Percentiles rank a stretch among this genome's conserved stretches.
phyloP scores from a whole-genome alignment of 2,113 vertebrate species.

The Triplophysa rosa region DNA sequence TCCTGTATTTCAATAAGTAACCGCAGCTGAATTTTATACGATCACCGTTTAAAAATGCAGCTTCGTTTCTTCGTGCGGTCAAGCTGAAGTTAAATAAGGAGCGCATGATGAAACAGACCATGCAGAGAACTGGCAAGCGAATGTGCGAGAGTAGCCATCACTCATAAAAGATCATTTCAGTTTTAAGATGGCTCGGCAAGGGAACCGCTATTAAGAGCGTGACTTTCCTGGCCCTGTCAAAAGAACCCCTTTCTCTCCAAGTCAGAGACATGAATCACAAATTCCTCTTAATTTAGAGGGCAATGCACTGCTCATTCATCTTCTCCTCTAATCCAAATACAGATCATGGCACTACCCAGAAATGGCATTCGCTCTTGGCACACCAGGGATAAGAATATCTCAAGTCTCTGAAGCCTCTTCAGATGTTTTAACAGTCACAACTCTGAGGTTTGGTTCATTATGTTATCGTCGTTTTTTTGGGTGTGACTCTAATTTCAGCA shows the following conservation, averaged over 20 bases:
- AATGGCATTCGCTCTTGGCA: slow-evolving; percentile 41
- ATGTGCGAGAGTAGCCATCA: slow-evolving; percentile 33
- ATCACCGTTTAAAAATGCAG: slow-evolving; percentile 21
- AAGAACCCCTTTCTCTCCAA: slow-evolving; percentile 34
- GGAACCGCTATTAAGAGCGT: slow-evolving; percentile 25
- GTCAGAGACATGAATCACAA: slow-evolving; percentile 39
- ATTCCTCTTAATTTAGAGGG: slow-evolving; percentile 45
- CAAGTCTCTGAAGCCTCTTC: slow-evolving; percentile 23
- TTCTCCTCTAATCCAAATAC: slow-evolving; percentile 41
- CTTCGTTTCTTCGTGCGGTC: slow-evolving; percentile 1
- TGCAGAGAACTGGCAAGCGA: slow-evolving; percentile 23
- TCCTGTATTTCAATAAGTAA: not conserved
- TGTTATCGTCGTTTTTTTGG: slow-evolving; percentile 6
- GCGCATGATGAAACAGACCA: slow-evolving; percentile 22
- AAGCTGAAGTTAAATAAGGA: slow-evolving; percentile 29
- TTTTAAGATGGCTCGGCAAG: slow-evolving; percentile 22
- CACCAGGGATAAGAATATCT: slow-evolving; percentile 37
- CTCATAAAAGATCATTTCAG: slow-evolving; percentile 35
- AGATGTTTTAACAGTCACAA: slow-evolving; percentile 21
- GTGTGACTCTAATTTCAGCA: slow-evolving; percentile 10
- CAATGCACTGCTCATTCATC: slow-evolving; percentile 48
- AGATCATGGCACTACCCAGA: slow-evolving; percentile 40
- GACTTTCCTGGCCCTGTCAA: slow-evolving; percentile 36
- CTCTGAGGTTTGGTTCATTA: slow-evolving; percentile 10
- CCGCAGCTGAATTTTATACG: slow-evolving; percentile 13